Conservation (phyloP, 53 echinoderm and acorn worm species). For the Antedon mediterranea region DNA sequence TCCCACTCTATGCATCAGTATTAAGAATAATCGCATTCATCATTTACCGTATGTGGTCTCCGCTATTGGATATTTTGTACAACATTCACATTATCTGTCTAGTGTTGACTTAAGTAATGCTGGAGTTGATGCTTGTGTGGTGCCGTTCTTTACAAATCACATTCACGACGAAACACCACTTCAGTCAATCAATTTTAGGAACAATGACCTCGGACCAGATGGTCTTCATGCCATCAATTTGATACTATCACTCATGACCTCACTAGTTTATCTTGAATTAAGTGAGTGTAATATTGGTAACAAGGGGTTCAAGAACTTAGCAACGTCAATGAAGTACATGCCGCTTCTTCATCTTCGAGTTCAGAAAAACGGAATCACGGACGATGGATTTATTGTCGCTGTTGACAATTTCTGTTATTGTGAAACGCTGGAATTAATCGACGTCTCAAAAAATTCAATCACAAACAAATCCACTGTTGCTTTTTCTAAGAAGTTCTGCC, state of each 20-base stretch:
- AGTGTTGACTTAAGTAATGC: neutral
- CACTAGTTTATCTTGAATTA: neutral
- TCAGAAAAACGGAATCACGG: neutral
- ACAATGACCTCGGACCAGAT: neutral
- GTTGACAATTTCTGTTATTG: neutral
- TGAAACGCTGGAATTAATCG: neutral
- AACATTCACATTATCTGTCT: neutral
- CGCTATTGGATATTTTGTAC: neutral
- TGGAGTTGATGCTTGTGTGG: neutral
- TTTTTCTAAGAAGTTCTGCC: neutral
- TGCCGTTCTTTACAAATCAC: neutral
- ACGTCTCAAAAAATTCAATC: neutral
- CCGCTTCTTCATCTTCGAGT: neutral
- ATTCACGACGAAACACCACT: neutral
- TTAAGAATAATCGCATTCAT: neutral
- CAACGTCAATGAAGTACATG: neutral
- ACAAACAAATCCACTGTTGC: neutral
- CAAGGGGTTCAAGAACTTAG: neutral
- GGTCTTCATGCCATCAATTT: neutral
- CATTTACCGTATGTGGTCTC: neutral
- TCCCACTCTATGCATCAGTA: neutral
- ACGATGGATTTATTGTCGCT: neutral
- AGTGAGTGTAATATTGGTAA: constrained; percentile 1
- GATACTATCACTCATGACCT: neutral
- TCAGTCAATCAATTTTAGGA: neutral